These are phyloP conservation scores for Rhinogobius similis DNA, from an alignment of 2,113 vertebrate species.

Conservation along the genomic window DNA sequence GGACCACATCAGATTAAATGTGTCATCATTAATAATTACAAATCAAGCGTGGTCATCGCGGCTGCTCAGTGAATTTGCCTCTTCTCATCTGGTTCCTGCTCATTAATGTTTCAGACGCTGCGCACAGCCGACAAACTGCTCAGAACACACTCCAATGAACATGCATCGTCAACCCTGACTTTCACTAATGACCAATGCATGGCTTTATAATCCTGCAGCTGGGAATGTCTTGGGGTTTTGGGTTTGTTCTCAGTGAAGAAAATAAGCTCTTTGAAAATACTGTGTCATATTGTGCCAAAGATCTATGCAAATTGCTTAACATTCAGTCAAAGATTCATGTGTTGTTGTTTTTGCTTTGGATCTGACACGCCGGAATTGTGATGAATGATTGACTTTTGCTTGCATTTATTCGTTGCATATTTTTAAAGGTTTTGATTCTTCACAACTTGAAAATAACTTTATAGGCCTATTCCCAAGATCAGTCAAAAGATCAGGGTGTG, in stretches of 20 bases:
- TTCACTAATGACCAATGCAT: slow-evolving; percentile 35
- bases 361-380: neutral
- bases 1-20: slow-evolving; percentile 50
- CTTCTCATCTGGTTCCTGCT: slow-evolving; percentile 35
- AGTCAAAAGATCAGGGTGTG: too few relatives aligned
- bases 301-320: neutral
- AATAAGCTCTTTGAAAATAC: slow-evolving; percentile 18
- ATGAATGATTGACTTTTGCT: neutral
- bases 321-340: neutral
- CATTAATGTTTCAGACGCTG: slow-evolving; percentile 59
- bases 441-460: too few relatives aligned
- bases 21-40: slow-evolving; percentile 64
- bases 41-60: slow-evolving; percentile 41
- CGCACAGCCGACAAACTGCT: slow-evolving; percentile 30
- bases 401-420: neutral
- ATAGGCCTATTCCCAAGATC: too few relatives aligned
- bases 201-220: slow-evolving; percentile 18
- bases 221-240: slow-evolving; percentile 9
- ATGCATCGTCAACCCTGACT: slow-evolving; percentile 26
- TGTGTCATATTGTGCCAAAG: neutral
- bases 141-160: slow-evolving; percentile 34
- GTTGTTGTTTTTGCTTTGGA: neutral
- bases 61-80: slow-evolving; percentile 36
- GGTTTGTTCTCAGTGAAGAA: slow-evolving; percentile 16
- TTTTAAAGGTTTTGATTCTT: neutral